Percentiles rank a stretch among this genome's conserved stretches.
Conservation (phyloP, 2,113 vertebrate genomes). For the Mobula birostris region DNA sequence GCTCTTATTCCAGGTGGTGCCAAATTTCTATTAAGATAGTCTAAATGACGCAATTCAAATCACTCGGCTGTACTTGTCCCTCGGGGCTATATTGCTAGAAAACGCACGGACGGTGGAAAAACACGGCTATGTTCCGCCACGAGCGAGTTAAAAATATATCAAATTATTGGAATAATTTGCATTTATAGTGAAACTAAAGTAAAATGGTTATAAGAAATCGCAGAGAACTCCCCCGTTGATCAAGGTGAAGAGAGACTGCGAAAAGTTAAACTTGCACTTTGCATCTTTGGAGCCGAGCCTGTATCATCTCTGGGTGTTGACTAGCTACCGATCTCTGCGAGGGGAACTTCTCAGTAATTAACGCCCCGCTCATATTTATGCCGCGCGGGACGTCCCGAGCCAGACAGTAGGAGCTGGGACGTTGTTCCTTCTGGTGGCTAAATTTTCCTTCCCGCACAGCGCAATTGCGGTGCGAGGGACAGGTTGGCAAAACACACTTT, state of each 20-base stretch:
- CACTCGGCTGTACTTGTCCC: background rate
- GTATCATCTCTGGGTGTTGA: no score
- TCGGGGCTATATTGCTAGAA: background rate
- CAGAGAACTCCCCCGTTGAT: no score
- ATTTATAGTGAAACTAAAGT: no score
- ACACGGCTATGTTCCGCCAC: background rate
- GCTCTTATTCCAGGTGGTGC: background rate
- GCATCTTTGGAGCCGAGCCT: background rate
- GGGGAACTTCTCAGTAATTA: conserved; percentile 57
- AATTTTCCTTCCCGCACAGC: background rate
- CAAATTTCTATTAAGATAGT: background rate
- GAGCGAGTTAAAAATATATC: background rate
- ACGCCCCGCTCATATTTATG: conserved; percentile 72
- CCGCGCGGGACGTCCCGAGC: conserved; percentile 45
- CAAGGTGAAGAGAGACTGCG: background rate
- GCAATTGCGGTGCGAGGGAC: no score
- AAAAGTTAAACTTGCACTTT: background rate
- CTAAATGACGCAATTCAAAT: background rate
- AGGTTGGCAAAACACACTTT: no score
- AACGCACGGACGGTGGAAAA: background rate
- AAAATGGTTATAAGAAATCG: no score
- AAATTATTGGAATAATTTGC: no score
- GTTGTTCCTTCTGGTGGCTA: conserved; percentile 45
- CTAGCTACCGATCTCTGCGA: no score
- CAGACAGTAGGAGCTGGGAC: conserved; percentile 35